Conservation (phyloP, 2,113 vertebrate species). For the Tetraodon nigroviridis region DNA sequence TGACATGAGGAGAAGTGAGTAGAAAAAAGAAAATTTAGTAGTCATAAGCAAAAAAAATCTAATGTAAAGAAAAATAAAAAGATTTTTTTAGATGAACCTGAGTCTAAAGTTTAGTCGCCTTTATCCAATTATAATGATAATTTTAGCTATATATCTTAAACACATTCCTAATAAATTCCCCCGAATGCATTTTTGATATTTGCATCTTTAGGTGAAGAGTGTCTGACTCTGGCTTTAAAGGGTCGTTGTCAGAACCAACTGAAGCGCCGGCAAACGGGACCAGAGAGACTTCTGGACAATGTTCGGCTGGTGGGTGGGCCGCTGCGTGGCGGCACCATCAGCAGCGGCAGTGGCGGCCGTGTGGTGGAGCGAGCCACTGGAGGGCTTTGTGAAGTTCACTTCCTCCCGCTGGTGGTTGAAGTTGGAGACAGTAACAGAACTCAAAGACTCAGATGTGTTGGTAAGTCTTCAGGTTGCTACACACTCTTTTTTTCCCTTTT, state of each 20-base stretch:
- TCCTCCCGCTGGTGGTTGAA: conserved; percentile 74
- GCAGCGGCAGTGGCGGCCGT: conserved; percentile 15
- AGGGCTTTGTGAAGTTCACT: conserved; percentile 76
- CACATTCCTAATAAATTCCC: no score
- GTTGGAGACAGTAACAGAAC: conserved; percentile 69
- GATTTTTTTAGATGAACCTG: background rate
- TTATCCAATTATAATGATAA: no score
- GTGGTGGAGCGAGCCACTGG: conserved; percentile 46
- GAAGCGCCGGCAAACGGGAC: conserved; percentile 64
- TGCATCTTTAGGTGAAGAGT: conserved; percentile 68
- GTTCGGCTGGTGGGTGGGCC: conserved; percentile 17
- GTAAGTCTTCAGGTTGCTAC: conserved; percentile 49
- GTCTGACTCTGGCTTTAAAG: conserved; percentile 74
- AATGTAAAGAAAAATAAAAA: background rate
- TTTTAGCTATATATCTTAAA: no score
- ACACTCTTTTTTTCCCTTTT: no score
- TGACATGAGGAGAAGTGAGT: background rate
- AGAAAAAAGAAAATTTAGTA: background rate
- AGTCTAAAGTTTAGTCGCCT: no score
- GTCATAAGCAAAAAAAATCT: background rate
- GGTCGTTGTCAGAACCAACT: conserved; percentile 78
- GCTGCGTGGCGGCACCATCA: conserved; percentile 8
- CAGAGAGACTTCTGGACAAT: conserved; percentile 59
- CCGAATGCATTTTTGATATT: background rate
- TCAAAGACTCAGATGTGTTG: conserved; percentile 75